Evolutionary conservation across 2,113 vertebrate genomes (phyloP).

Genomic region (Columbina picui): DNA sequence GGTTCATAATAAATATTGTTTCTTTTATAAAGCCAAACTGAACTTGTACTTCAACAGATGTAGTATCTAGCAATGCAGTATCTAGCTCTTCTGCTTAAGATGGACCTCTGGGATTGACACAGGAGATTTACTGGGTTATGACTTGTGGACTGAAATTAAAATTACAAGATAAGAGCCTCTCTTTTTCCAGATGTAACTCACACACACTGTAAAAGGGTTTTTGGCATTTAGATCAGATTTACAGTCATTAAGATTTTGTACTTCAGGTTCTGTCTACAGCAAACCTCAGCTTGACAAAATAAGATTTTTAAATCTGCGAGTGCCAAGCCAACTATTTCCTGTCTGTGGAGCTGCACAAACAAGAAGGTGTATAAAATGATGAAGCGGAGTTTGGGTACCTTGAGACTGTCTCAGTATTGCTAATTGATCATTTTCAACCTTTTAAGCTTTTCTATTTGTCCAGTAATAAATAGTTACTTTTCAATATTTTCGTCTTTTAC

Average conservation of each 20-base stretch:
- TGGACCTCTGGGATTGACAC: background rate
- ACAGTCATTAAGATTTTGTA: background rate
- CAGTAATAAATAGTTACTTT: background rate
- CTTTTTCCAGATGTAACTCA: background rate
- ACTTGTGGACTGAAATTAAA: background rate
- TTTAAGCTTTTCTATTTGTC: background rate
- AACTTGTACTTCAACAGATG: background rate
- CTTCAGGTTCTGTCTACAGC: background rate
- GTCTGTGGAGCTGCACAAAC: background rate
- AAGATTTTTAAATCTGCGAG: background rate
- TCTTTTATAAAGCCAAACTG: background rate
- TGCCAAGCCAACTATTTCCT: background rate
- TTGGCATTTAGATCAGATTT: background rate
- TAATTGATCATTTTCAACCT: conserved; percentile 8
- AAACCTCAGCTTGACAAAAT: background rate
- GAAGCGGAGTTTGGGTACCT: background rate
- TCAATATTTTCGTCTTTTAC: background rate
- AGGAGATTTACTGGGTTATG: background rate
- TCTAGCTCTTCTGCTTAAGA: background rate
- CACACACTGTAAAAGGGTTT: background rate
- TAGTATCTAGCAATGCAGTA: background rate
- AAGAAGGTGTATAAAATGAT: background rate
- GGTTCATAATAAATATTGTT: background rate
- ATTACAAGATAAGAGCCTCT: background rate
- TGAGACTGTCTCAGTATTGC: background rate